Percentiles rank a stretch among this genome's conserved stretches.
Evolutionary conservation across 92 coral and sea anemone species (phyloP).

Genomic region (Zoanthus gigantus): DNA sequence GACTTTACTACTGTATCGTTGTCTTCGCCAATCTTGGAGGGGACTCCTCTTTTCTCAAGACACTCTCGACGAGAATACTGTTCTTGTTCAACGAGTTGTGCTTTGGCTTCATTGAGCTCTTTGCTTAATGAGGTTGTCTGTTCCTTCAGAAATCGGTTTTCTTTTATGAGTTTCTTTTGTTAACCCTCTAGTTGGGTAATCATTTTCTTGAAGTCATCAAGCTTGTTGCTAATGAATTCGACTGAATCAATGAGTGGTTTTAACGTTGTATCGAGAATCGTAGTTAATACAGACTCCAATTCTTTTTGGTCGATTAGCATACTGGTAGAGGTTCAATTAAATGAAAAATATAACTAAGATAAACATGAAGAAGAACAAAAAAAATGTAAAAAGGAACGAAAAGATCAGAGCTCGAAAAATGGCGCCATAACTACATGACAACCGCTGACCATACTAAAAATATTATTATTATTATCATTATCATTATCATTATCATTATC

Average conservation of each 20-base stretch:
- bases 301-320: not conserved
- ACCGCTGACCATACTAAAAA: not conserved
- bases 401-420: conserved; percentile 17
- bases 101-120: conserved; percentile 16
- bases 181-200: conserved; percentile 12
- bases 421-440: conserved; percentile 23
- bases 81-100: conserved; percentile 14
- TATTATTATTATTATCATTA: no score
- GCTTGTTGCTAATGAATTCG: conserved; percentile 5
- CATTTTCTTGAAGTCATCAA: conserved; percentile 10
- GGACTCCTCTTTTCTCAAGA: not conserved
- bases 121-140: conserved; percentile 14
- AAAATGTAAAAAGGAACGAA: conserved; percentile 2
- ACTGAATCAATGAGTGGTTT: conserved; percentile 12
- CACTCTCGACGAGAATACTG: not conserved
- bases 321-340: conserved; percentile 17
- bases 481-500: no score
- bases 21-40: not conserved
- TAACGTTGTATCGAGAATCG: conserved; percentile 16
- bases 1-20: no score
- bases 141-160: conserved; percentile 22
- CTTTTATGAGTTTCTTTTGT: conserved; percentile 16
- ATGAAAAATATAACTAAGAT: conserved; percentile 14
- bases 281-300: conserved; percentile 11
- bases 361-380: conserved; percentile 16